These are phyloP conservation scores for Platalea minor DNA, from an alignment of 2,797 vertebrate species.

Conservation along the genomic window DNA sequence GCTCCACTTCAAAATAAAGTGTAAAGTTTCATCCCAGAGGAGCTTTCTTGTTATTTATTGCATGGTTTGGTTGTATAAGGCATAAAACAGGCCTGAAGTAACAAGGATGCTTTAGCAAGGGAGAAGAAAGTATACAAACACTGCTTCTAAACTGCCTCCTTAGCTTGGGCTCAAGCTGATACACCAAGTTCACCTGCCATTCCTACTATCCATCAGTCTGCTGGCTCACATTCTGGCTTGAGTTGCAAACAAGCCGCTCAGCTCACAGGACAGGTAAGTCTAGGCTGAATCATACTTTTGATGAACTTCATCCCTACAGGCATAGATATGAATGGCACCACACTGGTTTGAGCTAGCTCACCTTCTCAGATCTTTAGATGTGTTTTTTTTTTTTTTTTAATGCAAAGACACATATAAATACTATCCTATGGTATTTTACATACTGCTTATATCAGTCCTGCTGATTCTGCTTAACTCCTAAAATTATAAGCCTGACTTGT, in stretches of 20 bases:
- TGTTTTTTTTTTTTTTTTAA: not conserved
- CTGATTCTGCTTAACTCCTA: not conserved
- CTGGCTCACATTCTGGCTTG: not conserved
- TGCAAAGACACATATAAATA: not conserved
- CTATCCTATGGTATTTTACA: not conserved
- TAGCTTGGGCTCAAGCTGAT: not conserved
- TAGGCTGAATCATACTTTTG: not conserved
- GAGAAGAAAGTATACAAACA: not conserved
- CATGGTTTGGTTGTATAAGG: not conserved
- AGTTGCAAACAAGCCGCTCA: not conserved
- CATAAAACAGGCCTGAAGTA: not conserved
- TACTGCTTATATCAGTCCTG: not conserved
- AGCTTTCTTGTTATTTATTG: not conserved
- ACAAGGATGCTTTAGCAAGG: not conserved
- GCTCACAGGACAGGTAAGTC: not conserved
- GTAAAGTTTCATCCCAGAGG: not conserved
- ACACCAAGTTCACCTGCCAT: not conserved
- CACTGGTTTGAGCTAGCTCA: not conserved
- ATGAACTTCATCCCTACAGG: not conserved
- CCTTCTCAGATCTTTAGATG: not conserved
- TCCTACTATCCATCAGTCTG: not conserved
- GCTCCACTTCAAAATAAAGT: not conserved
- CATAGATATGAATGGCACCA: not conserved
- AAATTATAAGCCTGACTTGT: not conserved
- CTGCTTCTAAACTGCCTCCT: not conserved